Conservation (phyloP, 2,888 invertebrate genomes). For the Tenthredo distinguenda region DNA sequence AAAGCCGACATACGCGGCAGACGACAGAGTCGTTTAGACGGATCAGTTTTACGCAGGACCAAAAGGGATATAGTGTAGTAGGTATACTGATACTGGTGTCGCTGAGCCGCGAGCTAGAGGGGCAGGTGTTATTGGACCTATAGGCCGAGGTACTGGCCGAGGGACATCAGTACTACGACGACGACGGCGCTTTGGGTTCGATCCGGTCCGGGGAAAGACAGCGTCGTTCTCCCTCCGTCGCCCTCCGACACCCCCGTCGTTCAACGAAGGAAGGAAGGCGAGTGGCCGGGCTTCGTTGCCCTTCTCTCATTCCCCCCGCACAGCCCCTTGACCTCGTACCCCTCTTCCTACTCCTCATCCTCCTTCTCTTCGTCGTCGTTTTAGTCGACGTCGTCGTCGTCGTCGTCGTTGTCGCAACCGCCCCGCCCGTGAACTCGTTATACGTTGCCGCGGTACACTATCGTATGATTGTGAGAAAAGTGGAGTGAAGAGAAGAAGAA, state of each 20-base stretch:
- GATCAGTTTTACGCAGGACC: not conserved
- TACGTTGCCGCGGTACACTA: not conserved
- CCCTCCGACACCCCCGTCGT: constrained; percentile 33
- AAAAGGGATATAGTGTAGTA: not conserved
- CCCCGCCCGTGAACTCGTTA: constrained; percentile 44
- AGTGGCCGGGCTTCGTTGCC: constrained; percentile 45
- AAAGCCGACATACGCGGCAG: not conserved
- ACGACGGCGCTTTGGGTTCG: constrained; percentile 45
- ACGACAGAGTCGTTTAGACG: not conserved
- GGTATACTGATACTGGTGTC: constrained; percentile 10
- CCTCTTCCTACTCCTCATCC: constrained; percentile 16
- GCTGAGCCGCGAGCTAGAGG: constrained; percentile 13
- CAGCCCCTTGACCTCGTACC: constrained; percentile 42
- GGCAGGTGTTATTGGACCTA: constrained; percentile 25
- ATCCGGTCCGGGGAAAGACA: constrained; percentile 49
- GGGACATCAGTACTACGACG: not conserved
- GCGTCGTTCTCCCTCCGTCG: constrained; percentile 37
- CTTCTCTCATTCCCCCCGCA: constrained; percentile 30
- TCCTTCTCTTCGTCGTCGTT: not conserved
- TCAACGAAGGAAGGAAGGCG: constrained; percentile 42
- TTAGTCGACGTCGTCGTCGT: constrained; percentile 8
- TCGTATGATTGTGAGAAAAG: not conserved
- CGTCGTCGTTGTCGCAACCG: constrained; percentile 22
- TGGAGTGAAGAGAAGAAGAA: not conserved
- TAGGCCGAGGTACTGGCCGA: constrained; percentile 18